Conservation (phyloP, 2,888 invertebrate species). For the Xestoiulus laeticollis region DNA sequence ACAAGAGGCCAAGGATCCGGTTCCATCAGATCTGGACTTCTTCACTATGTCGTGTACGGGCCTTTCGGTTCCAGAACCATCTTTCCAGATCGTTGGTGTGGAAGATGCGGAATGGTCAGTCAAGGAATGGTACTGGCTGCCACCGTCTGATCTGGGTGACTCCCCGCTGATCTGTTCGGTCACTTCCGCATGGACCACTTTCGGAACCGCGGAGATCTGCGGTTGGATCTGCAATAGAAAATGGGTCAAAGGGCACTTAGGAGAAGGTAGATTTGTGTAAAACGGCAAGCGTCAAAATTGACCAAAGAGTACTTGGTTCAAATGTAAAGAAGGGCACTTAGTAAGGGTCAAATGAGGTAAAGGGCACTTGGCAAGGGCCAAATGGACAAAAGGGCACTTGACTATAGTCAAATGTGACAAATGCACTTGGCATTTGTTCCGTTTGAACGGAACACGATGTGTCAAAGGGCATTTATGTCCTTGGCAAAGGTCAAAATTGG, state of each 20-base stretch:
- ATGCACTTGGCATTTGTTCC: too few species aligned
- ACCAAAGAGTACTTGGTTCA: too few species aligned
- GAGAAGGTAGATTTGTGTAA: too few species aligned
- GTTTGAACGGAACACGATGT: too few species aligned
- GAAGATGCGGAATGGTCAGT: conserved; percentile 54
- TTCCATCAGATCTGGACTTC: conserved; percentile 33
- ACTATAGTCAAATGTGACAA: too few species aligned
- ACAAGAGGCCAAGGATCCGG: background rate
- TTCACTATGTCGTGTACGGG: background rate
- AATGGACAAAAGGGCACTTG: too few species aligned
- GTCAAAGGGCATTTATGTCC: too few species aligned
- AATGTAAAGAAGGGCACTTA: too few species aligned
- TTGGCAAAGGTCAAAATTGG: too few species aligned
- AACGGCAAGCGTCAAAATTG: too few species aligned
- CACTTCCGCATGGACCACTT: conserved; percentile 15
- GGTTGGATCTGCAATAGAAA: background rate
- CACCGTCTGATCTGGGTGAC: conserved; percentile 31
- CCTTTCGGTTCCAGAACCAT: background rate
- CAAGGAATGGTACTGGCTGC: conserved; percentile 55
- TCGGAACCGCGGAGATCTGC: background rate
- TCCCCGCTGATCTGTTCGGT: conserved; percentile 38
- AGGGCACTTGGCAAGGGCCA: too few species aligned
- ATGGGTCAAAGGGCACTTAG: background rate
- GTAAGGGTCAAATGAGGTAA: too few species aligned
- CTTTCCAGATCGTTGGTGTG: background rate